These are phyloP conservation scores for Etheostoma nigrum DNA, from an alignment of 2,797 vertebrate genomes.

Conservation along the genomic window DNA sequence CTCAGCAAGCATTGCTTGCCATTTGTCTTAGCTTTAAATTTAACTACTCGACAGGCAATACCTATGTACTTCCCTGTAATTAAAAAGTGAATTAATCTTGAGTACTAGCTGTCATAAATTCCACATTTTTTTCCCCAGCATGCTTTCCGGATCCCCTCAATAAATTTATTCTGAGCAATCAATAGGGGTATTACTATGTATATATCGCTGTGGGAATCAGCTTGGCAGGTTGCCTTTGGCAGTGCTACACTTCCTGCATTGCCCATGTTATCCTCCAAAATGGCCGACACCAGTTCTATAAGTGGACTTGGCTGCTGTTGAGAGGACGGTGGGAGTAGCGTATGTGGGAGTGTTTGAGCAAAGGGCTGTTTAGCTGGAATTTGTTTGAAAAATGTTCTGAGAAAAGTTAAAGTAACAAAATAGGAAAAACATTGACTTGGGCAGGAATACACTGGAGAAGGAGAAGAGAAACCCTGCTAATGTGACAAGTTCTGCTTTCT, in stretches of 20 bases:
- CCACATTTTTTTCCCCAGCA: constrained; percentile 48
- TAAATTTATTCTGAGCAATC: constrained; percentile 71
- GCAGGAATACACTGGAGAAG: not conserved
- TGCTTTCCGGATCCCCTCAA: constrained; percentile 39
- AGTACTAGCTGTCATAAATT: constrained; percentile 70
- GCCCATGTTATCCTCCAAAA: constrained; percentile 47
- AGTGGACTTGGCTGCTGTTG: constrained; percentile 40
- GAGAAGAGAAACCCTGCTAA: not conserved
- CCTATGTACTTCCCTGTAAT: constrained; percentile 77
- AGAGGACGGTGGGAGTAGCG: constrained; percentile 27
- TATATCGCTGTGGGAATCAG: constrained; percentile 58
- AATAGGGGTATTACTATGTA: constrained; percentile 69
- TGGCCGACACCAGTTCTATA: constrained; percentile 48
- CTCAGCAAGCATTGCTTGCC: constrained; percentile 68
- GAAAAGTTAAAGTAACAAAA: constrained; percentile 25
- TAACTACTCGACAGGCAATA: constrained; percentile 67
- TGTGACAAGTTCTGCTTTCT: constrained; percentile 52
- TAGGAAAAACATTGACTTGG: not conserved
- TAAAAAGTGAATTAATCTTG: constrained; percentile 79
- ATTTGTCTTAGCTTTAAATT: constrained; percentile 74
- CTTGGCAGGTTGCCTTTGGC: constrained; percentile 59
- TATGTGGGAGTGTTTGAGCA: constrained; percentile 41
- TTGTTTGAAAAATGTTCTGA: constrained; percentile 12
- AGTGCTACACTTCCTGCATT: constrained; percentile 49
- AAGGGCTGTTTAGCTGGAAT: constrained; percentile 13